Evolutionary conservation across 2,113 vertebrate species (phyloP), one percentile per base, ranked within the genome.

Genomic region (Lamprologus sp.): DNA sequence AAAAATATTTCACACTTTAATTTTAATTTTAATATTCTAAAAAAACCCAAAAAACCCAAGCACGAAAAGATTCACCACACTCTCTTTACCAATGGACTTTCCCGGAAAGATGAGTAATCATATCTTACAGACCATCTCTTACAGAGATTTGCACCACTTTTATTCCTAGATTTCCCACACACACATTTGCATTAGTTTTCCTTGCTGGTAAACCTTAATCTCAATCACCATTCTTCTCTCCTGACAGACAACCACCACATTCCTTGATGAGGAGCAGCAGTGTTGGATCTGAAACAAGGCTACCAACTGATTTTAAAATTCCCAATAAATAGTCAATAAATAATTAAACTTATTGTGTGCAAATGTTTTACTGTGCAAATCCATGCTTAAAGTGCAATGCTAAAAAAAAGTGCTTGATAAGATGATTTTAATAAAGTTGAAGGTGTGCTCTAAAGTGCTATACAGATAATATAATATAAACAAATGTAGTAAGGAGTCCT

Each of bases 41-140:
- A 49, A 47, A n/a, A 0, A 0, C 0, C 3, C 0, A 7, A 26
- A 7, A 26, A 55, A 14, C 54, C 12, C 12, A 26, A 26, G 21
- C 54, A 56, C 54, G 0, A 55, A 55, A 55, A 55, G 54, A 55
- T 55, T 55, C 12, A 26, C 54, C 54, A 26, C 54, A 14, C 21
- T 55, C 21, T 13, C 54, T 56, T 55, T 2, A 26, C 21, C 54
- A 1, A 26, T 56, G 54, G 7, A 8, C 54, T 26, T 1, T 56
- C 54, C 54, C 7, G 0, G 54, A 56, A 56, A 56, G 54, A 3
- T 8, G 54, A 14, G 12, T 56, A 3, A 56, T 56, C 23, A 56
- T 56, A 56, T 56, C 54, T 8, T 56, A 26, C 23, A 56, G 0
- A 56, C 31, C 31, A 31, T 31, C 31, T 31, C 31, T 31, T 31